Percentiles rank a stretch among this genome's conserved stretches.
phyloP scores from a whole-genome alignment of 92 coral and sea anemone species.

The Anthopleura xanthogrammica region DNA sequence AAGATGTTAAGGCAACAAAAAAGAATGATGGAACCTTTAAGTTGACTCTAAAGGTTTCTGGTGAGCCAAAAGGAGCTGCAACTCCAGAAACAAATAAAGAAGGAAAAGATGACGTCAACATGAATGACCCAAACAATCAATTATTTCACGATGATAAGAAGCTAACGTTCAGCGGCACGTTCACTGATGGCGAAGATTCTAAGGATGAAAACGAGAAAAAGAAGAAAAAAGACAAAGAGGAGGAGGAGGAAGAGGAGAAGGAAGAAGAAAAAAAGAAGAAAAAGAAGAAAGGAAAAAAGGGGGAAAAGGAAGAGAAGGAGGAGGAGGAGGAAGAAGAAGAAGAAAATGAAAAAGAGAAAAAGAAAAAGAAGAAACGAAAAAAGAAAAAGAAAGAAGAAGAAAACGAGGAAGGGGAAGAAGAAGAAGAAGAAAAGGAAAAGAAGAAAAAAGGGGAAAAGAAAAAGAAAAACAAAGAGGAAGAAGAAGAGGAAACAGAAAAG shows the following conservation, averaged over 20 bases:
- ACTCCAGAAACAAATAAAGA: not conserved
- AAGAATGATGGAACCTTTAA: constrained; percentile 34
- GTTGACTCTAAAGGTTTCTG: constrained; percentile 13
- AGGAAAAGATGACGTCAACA: not conserved
- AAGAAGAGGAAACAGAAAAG: not conserved
- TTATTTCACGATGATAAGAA: constrained; percentile 9
- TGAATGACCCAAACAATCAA: not conserved
- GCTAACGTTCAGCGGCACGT: constrained; percentile 25
- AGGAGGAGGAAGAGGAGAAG: not conserved
- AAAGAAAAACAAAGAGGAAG: not conserved
- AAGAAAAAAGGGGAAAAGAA: not conserved
- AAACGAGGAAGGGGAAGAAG: too few species aligned
- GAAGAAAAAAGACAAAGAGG: not conserved
- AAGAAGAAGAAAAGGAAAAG: not conserved
- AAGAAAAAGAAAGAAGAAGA: not conserved
- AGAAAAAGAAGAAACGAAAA: not conserved
- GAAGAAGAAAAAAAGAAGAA: not conserved
- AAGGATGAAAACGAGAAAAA: constrained; percentile 15
- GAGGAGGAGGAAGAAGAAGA: not conserved
- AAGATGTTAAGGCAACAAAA: constrained; percentile 21
- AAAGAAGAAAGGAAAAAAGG: not conserved
- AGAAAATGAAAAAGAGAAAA: not conserved
- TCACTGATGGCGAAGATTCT: constrained; percentile 15
- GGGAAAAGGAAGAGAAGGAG: not conserved
- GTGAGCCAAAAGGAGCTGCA: not conserved